Conservation (phyloP, 2,113 vertebrate genomes). For the Drymodes brunneopygia region DNA sequence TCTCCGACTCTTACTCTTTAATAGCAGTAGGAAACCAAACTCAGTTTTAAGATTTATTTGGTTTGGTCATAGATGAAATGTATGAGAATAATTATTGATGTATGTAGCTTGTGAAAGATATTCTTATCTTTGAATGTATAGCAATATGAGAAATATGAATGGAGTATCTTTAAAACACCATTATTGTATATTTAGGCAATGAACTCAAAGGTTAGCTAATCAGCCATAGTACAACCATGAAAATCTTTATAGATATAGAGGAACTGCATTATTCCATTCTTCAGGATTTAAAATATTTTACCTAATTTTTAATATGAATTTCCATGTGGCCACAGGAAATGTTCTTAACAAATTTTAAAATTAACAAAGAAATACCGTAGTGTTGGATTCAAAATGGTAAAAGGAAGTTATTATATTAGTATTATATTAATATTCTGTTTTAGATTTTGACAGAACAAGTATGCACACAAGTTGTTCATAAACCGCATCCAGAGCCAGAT, state of each 20-base stretch:
- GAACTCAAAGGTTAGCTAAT: background rate
- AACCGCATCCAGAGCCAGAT: conserved; percentile 96
- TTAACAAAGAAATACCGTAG: background rate
- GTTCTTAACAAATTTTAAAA: background rate
- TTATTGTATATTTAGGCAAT: background rate
- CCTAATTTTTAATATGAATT: background rate
- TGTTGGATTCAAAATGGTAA: background rate
- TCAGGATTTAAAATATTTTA: background rate
- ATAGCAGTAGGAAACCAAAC: background rate
- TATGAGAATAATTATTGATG: background rate
- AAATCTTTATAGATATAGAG: background rate
- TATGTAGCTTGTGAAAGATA: background rate
- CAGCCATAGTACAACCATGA: background rate
- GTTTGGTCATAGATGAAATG: background rate
- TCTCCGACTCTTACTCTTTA: background rate
- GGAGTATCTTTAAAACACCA: background rate
- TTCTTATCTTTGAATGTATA: background rate
- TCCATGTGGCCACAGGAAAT: background rate
- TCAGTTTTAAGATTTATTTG: background rate
- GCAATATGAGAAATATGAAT: background rate
- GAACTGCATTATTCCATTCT: background rate
- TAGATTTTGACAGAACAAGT: conserved; percentile 99
- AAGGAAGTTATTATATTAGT: background rate
- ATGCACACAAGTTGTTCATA: conserved; percentile 98
- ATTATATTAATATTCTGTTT: conserved; percentile 17